phyloP scores from a whole-genome alignment of 2,888 invertebrate species.

The Drosophila buzzatii region DNA sequence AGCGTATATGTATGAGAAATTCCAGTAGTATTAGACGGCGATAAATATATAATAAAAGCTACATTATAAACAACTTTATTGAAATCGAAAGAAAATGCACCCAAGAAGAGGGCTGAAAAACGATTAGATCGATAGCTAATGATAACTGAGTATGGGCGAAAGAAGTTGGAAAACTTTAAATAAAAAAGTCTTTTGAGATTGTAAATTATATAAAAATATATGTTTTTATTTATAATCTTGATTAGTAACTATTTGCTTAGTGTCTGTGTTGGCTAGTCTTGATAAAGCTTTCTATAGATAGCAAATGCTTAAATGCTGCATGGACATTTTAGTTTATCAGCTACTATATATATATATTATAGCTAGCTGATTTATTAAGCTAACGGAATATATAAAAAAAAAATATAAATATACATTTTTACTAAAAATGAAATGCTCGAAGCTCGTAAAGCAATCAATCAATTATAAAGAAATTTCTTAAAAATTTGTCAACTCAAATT shows the following conservation, averaged over 20 bases:
- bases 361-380: neutral
- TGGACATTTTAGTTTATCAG: neutral
- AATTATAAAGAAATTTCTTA: neutral
- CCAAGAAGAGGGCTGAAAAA: neutral
- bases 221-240: neutral
- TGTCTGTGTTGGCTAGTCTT: neutral
- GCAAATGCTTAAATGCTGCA: neutral
- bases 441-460: neutral
- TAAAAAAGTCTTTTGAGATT: neutral
- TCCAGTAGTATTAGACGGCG: slow-evolving; percentile 9
- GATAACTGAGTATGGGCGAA: neutral
- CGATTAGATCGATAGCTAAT: neutral
- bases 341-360: neutral
- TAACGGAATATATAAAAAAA: neutral
- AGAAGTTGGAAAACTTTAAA: neutral
- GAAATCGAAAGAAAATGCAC: neutral
- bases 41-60: neutral
- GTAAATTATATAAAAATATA: neutral
- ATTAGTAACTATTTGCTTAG: no score
- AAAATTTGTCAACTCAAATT: no score
- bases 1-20: neutral
- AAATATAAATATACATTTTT: neutral
- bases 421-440: neutral
- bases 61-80: neutral
- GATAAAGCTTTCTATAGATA: slow-evolving; percentile 1